Base-by-base conservation (phyloP, 2,113 vertebrate genomes). In the Notarius quadriscutis region DNA sequence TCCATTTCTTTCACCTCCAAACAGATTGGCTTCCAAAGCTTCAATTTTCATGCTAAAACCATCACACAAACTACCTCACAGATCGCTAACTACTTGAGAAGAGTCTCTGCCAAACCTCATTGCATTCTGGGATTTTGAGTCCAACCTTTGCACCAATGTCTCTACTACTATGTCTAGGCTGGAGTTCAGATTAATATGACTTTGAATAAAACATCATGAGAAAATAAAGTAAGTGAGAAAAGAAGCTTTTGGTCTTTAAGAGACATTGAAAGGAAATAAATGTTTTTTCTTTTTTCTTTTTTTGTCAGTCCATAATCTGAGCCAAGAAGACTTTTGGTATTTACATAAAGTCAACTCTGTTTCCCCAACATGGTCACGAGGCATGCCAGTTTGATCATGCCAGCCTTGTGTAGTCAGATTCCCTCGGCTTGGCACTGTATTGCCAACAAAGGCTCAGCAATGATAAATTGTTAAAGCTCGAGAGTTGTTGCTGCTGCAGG, bases 391-490 rank as follows among this genome's bases (percentile, higher is more conserved):
- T 87, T 67, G 75, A 90, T 88, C 67, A 88, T 27, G 60, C 58
- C 69, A 78, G 71, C 57, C 75, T 65, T 34, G 81, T 50, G 60
- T 41, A 41, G 5, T 7, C 81, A 67, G 72, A 81, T 48, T 82
- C 74, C 81, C 84, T 90, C 65, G 63, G 85, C 80, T 53, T 90
- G 87, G 85, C 89, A 90, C 86, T 90, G 89, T 90, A 85, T 88
- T 87, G 89, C 89, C 87, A 90, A 90, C 89, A 90, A 87, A 87
- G 86, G 69, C 89, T 88, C 87, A 88, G 81, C 25, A 30, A 86
- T 90, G 82, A 90, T 90, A 88, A 90, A 90, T 88, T 84, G 87
- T 88, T 90, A 86, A 90, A 87, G 87, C 87, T 87, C 0, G 75
- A 88, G 87, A 86, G 80, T 84, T 50, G 67, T 78, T 87, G 58